These are phyloP conservation scores for Seriola rivoliana DNA, from an alignment of 2,113 vertebrate species.

Conservation along the genomic window DNA sequence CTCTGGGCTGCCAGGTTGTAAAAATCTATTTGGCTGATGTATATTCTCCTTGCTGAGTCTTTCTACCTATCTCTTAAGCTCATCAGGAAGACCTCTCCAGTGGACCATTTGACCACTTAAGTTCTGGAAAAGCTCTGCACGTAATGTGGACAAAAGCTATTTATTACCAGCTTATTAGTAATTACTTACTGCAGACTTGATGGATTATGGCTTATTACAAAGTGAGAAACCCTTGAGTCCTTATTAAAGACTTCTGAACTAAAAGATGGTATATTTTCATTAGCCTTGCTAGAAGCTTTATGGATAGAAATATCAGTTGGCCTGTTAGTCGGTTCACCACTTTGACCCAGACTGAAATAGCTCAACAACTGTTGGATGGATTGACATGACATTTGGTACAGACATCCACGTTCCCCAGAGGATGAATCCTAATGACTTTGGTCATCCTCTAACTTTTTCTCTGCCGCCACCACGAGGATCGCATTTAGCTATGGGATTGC, in stretches of 20 bases:
- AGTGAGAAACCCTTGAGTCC: not conserved
- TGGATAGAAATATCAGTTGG: not conserved
- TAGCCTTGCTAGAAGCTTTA: not conserved
- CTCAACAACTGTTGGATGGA: not conserved
- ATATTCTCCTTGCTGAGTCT: not conserved
- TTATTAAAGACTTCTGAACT: constrained; percentile 3
- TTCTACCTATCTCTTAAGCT: not conserved
- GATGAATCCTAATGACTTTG: too few relatives aligned
- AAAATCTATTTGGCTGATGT: constrained; percentile 4
- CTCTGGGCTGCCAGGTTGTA: not conserved
- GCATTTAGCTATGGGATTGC: too few relatives aligned
- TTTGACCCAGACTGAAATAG: not conserved
- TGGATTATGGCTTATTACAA: constrained; percentile 1
- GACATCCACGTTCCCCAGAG: too few relatives aligned
- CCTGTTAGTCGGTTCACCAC: not conserved
- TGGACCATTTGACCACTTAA: not conserved
- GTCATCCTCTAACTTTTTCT: too few relatives aligned
- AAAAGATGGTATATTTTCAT: not conserved
- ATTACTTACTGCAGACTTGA: constrained; percentile 1
- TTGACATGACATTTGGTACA: not conserved
- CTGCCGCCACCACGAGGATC: too few relatives aligned
- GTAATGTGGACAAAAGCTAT: not conserved
- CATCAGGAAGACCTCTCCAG: not conserved
- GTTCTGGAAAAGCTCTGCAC: not conserved
- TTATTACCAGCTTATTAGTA: not conserved